Evolutionary conservation across 2,113 vertebrate genomes (phyloP).

Genomic region (Galeopterus variegatus): DNA sequence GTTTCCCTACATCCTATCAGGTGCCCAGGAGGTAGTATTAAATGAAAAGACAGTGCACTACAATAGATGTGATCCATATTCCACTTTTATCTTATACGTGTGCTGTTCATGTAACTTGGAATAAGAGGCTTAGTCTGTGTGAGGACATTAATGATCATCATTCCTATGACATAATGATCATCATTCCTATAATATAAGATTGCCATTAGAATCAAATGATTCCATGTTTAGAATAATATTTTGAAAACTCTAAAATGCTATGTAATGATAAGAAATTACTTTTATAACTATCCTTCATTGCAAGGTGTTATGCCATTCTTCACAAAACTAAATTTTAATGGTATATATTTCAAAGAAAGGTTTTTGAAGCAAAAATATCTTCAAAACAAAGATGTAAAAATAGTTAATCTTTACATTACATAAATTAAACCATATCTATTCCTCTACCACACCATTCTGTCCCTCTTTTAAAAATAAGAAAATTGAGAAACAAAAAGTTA

Average conservation of each 20-base stretch:
- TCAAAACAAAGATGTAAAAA: constrained; percentile 13
- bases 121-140: background rate
- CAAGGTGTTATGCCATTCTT: background rate
- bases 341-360: background rate
- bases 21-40: background rate
- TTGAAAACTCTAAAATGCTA: background rate
- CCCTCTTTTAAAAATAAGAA: background rate
- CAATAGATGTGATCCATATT: background rate
- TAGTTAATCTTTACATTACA: background rate
- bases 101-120: background rate
- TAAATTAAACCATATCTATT: background rate
- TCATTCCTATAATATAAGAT: background rate
- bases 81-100: background rate
- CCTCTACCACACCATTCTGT: background rate
- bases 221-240: background rate
- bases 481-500: background rate
- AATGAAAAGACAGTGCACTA: background rate
- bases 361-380: background rate
- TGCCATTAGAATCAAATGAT: background rate
- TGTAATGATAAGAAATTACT: background rate
- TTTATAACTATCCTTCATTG: background rate
- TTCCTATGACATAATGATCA: background rate
- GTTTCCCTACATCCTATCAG: background rate
- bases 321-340: background rate
- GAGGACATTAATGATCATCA: background rate